Conservation (phyloP, 2,113 vertebrate genomes). For the Lampris megalopsis region DNA sequence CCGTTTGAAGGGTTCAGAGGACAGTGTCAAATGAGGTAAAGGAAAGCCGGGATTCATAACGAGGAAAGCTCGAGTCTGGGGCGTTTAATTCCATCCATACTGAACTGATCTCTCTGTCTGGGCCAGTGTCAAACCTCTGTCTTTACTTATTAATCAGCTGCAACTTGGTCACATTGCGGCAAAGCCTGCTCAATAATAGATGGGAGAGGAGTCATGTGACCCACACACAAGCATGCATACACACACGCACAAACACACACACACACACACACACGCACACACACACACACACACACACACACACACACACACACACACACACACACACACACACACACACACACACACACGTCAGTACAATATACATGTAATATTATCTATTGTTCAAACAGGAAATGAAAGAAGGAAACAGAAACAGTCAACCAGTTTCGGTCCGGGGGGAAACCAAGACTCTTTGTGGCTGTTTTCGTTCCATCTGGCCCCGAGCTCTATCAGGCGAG, state of each 20-base stretch:
- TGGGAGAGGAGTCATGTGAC: constrained; percentile 47
- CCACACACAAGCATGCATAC: constrained; percentile 3
- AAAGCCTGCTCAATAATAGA: constrained; percentile 60
- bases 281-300: background rate
- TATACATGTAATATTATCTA: constrained; percentile 21
- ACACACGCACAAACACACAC: constrained; percentile 13
- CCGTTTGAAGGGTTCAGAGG: constrained; percentile 22
- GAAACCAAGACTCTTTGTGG: constrained; percentile 32
- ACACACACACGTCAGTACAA: constrained; percentile 20
- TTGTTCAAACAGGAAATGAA: background rate
- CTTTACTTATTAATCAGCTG: constrained; percentile 70
- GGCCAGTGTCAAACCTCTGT: constrained; percentile 45
- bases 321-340: constrained; percentile 11
- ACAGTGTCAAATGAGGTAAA: constrained; percentile 45
- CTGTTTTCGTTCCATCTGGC: constrained; percentile 38
- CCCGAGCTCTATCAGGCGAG: constrained; percentile 30
- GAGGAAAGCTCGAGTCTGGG: constrained; percentile 15
- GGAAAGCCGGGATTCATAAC: constrained; percentile 22
- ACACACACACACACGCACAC: background rate
- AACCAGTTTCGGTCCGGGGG: constrained; percentile 4
- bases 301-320: background rate
- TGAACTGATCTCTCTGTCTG: constrained; percentile 45
- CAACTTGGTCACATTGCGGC: constrained; percentile 56
- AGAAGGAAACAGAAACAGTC: constrained; percentile 19
- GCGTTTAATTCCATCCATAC: constrained; percentile 40